Evolutionary conservation across 2,888 invertebrate species (phyloP).

Genomic region (Stenotaenia linearis): DNA sequence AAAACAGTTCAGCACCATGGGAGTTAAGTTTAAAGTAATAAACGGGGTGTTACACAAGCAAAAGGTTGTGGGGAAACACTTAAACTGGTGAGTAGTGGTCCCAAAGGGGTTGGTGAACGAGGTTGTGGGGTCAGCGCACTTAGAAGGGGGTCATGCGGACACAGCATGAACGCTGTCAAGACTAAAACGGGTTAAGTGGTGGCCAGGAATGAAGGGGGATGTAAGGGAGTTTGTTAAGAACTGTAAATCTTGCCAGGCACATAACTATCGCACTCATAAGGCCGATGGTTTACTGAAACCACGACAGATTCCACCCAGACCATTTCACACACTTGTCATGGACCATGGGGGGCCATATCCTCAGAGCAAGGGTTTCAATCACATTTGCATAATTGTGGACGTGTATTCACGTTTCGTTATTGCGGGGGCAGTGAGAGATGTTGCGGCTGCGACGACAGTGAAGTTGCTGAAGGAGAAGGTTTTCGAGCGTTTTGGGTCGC

Average conservation of each 20-base stretch:
- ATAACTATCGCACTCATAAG: background rate
- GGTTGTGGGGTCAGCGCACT: background rate
- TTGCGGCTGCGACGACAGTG: background rate
- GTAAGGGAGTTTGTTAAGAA: background rate
- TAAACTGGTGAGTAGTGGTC: background rate
- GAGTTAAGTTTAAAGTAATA: no score
- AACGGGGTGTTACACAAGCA: no score
- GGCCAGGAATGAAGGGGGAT: background rate
- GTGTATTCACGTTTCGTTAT: background rate
- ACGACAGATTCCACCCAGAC: background rate
- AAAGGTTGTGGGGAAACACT: no score
- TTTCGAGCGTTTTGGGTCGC: background rate
- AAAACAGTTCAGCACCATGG: no score
- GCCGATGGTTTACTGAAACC: background rate
- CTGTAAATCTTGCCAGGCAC: background rate
- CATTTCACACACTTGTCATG: constrained; percentile 15
- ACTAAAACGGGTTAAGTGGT: background rate
- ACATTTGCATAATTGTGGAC: background rate
- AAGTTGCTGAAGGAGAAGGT: background rate
- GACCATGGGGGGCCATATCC: background rate
- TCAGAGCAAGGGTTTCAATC: background rate
- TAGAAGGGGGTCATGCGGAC: constrained; percentile 26
- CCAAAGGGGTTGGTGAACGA: background rate
- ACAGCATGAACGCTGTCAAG: background rate
- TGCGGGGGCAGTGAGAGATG: background rate